Conservation (phyloP, 2,888 invertebrate genomes). For the Tinea pellionella region DNA sequence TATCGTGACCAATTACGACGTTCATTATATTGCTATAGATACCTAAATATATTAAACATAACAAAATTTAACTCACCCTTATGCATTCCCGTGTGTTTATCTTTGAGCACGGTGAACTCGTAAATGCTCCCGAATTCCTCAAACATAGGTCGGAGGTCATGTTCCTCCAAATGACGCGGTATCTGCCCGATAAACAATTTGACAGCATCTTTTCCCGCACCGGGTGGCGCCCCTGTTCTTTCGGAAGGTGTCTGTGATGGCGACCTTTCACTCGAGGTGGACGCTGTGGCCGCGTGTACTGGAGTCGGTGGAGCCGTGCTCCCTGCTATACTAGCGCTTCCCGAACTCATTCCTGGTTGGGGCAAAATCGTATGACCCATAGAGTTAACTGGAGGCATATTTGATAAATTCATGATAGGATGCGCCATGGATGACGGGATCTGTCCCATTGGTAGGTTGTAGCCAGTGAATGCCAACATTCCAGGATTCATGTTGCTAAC, state of each 20-base stretch:
- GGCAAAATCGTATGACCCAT: slow-evolving; percentile 9
- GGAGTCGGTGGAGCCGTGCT: slow-evolving; percentile 58
- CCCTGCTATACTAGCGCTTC: slow-evolving; percentile 28
- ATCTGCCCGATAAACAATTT: slow-evolving; percentile 95
- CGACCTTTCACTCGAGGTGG: slow-evolving; percentile 19
- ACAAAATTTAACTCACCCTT: slow-evolving; percentile 76
- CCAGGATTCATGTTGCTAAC: slow-evolving; percentile 46
- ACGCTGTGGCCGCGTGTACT: slow-evolving; percentile 36
- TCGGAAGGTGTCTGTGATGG: slow-evolving; percentile 54
- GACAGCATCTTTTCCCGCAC: slow-evolving; percentile 70
- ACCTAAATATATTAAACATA: not conserved
- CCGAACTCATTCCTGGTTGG: slow-evolving; percentile 27
- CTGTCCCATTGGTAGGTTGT: slow-evolving; percentile 31
- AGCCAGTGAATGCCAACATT: slow-evolving; percentile 39
- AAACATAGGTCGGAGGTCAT: slow-evolving; percentile 88
- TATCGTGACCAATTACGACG: slow-evolving; percentile 1
- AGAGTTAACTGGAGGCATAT: not conserved
- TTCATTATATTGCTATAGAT: not conserved
- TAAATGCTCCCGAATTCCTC: slow-evolving; percentile 94
- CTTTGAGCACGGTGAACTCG: slow-evolving; percentile 93
- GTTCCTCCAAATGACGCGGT: slow-evolving; percentile 88
- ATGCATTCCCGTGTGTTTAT: slow-evolving; percentile 95
- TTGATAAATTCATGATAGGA: not conserved
- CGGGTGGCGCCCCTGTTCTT: slow-evolving; percentile 53
- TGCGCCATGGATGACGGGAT: slow-evolving; percentile 16